Evolutionary conservation across 2,888 invertebrate genomes (phyloP), one percentile per base, ranked within the genome.

Genomic region (Antheraea assamensis): DNA sequence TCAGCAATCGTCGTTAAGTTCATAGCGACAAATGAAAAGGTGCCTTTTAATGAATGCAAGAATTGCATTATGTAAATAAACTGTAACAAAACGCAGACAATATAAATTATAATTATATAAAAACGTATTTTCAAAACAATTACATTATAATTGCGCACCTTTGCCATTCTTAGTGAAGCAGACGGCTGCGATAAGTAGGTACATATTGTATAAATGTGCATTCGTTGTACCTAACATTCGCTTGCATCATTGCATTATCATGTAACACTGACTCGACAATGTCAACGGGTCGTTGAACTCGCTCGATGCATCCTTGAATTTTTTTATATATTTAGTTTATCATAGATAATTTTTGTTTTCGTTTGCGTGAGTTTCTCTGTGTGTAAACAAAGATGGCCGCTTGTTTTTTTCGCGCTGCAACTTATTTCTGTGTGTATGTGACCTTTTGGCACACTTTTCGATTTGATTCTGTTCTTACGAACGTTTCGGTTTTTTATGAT

Each of bases 261-360:
- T 80, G 80, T 78, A 80, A 80, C 83, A 86, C 80, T 82, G 86
- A 80, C 93, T 80, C 82, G 86, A 80, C 93, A 94, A 94, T 91
- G 93, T 93, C 93, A 93, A 77, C 80, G 79, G 93, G 84, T 78
- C 92, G 80, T 87, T 93, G 93, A 93, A 92, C 94, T 79, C 84
- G 76, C 55, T 74, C 74, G 78, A 73, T 79, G 84, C 84, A 91
- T 91, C 93, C 93, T 93, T 93, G 93, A 91, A 90, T 83, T 85
- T 87, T 88, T 30, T 17, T 17, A 64, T 17, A 64, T 30, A n/a
- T 30, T 87, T 88, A 86, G 78, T 78, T 78, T 79, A 84, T 81
- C 77, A 85, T 89, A 88, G 90, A 90, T 90, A 89, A 88, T 80
- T 76, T 81, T 83, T 83, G 85, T 86, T 88, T 85, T 85, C 78